Base-by-base conservation (phyloP, 1,140 invertebrate species). In the Vollenhovia emeryi region DNA sequence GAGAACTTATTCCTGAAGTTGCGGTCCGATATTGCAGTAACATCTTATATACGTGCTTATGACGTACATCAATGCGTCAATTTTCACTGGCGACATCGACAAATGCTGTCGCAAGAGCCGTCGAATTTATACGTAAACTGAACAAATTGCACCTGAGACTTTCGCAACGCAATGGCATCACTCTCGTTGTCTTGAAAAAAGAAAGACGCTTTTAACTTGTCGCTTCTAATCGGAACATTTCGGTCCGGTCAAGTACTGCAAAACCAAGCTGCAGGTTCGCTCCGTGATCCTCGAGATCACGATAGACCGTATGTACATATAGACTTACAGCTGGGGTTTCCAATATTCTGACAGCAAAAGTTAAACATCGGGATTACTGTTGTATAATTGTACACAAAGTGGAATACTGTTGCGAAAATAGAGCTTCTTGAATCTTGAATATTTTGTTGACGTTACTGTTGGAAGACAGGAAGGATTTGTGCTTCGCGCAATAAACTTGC, bases 1-100 rank as follows among this genome's bases (percentile, higher is more conserved):
- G 7, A 50, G 60, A 66, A 79, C 59, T 66, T 79, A 36, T 66
- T 66, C 8, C 13, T n/a, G 4, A 78, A 78, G 60, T 79, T 66
- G n/a, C n/a, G 18, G 30, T 52, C 15, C 15, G 43, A 66, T 50
- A 27, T 79, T 52, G 48, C 30, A 79, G 4, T 62, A 48, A 48
- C 48, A 15, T 79, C 33, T 48, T 52, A 36, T 66, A 50, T 66
- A 55, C 13, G 18, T 27, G n/a, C 13, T 50, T 33, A 36, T 64
- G 36, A 45, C 36, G 30, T 8, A 66, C n/a, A 64, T 64, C 57
- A 64, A 62, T 50, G 30, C 45, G 30, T 18, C 62, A 66, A 66
- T 33, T 79, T 36, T 66, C 30, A 50, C 7, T 30, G 9, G n/a
- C 33, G 59, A 79, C 60, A 18, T 52, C 75, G 62, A 66, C 43